phyloP scores from a whole-genome alignment of 2,113 vertebrate genomes.

The Barbus barbus region DNA sequence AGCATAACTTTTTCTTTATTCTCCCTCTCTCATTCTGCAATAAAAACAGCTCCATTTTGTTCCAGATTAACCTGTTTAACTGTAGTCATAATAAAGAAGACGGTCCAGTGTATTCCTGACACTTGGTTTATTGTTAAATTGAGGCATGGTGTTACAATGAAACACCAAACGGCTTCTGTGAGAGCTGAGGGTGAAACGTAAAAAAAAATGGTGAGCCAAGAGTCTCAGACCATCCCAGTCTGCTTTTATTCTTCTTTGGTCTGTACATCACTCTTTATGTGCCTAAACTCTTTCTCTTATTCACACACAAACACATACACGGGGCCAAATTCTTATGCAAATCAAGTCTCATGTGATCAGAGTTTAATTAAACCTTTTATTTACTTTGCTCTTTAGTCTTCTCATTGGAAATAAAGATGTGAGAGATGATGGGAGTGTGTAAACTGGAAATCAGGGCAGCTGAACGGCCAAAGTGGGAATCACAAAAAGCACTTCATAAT shows the following conservation, averaged over 20 bases:
- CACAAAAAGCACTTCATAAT: not conserved
- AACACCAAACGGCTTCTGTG: not conserved
- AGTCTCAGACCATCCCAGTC: not conserved
- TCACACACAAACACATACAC: not conserved
- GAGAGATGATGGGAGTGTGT: not conserved
- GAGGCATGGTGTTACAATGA: not conserved
- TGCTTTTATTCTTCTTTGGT: not conserved
- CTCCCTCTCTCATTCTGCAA: not conserved
- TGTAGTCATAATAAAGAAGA: no score
- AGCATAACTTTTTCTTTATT: not conserved
- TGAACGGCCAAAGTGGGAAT: not conserved
- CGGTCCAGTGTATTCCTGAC: not conserved
- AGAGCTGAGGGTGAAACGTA: not conserved
- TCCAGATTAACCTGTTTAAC: not conserved
- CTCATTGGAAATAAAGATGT: conserved; percentile 15
- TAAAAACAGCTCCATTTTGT: not conserved
- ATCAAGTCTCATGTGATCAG: conserved; percentile 58
- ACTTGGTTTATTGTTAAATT: not conserved
- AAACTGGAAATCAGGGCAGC: not conserved
- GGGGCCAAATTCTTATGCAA: conserved; percentile 49
- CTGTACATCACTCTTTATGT: not conserved
- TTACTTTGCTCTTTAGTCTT: conserved; percentile 33
- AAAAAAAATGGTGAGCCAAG: conserved; percentile 1
- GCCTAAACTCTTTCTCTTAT: conserved; percentile 12
- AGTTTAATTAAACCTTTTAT: conserved; percentile 62